Evolutionary conservation across 2,797 vertebrate species (phyloP).

Genomic region (Notolepis coatsorum): DNA sequence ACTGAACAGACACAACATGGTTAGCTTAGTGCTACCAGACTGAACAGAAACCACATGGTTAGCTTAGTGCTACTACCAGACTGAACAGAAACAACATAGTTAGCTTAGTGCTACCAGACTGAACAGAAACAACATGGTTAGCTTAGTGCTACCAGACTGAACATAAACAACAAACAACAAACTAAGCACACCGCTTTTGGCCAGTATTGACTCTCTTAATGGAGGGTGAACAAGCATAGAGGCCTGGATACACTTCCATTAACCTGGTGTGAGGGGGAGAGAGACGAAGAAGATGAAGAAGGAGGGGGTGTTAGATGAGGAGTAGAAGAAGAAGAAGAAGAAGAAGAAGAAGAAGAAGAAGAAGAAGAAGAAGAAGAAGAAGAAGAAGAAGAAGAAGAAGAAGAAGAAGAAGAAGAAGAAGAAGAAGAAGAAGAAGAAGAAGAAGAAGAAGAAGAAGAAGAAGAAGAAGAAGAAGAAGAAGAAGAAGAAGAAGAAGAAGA

Average conservation of each 20-base stretch:
- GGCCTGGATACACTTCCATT: constrained; percentile 29
- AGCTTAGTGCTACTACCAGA: too few species aligned
- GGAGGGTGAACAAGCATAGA: constrained; percentile 34
- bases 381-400: neutral
- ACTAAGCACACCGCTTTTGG: neutral
- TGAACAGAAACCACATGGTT: too few species aligned
- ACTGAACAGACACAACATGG: too few species aligned
- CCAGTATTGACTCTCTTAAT: constrained; percentile 18
- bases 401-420: constrained; percentile 3
- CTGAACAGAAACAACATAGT: too few species aligned
- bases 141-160: too few species aligned
- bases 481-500: neutral
- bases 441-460: neutral
- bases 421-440: neutral
- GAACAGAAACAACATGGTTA: too few species aligned
- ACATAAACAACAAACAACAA: constrained; percentile 19
- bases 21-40: too few species aligned
- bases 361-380: constrained; percentile 8
- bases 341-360: constrained; percentile 1
- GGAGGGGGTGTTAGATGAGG: constrained; percentile 1
- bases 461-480: neutral
- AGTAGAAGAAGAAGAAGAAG: too few species aligned
- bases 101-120: too few species aligned
- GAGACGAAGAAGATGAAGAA: neutral
- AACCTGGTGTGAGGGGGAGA: constrained; percentile 20